These are phyloP conservation scores for Metalampra italica DNA, from an alignment of 2,888 invertebrate species.

Conservation along the genomic window DNA sequence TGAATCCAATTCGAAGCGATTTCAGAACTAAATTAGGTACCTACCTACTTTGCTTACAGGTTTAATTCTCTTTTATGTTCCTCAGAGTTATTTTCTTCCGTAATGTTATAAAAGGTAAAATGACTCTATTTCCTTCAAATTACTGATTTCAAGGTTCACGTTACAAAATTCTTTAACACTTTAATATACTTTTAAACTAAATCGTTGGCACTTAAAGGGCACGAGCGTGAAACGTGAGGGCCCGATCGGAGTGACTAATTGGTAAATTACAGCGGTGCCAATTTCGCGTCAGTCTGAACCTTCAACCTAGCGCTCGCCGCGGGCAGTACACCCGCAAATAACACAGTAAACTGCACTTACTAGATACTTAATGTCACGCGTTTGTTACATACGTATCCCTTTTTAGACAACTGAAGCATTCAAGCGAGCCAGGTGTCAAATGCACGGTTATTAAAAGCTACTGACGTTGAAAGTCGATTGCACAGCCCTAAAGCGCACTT, in stretches of 20 bases:
- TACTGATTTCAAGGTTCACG: conserved; percentile 10
- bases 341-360: conserved; percentile 15
- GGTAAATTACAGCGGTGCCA: conserved; percentile 41
- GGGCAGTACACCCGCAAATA: conserved; percentile 21
- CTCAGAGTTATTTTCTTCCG: too few relatives aligned
- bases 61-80: too few relatives aligned
- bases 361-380: conserved; percentile 8
- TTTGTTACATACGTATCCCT: background rate
- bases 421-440: too few relatives aligned
- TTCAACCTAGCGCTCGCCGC: conserved; percentile 19
- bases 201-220: conserved; percentile 27
- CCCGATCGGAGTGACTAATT: conserved; percentile 47
- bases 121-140: conserved; percentile 8
- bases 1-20: too few relatives aligned
- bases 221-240: conserved; percentile 38
- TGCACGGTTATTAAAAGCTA: background rate
- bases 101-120: background rate
- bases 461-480: background rate
- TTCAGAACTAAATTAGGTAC: too few relatives aligned
- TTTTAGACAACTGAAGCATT: background rate
- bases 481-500: too few relatives aligned
- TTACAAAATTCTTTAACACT: conserved; percentile 8
- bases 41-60: too few relatives aligned
- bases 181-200: conserved; percentile 9
- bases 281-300: conserved; percentile 17